phyloP scores from a whole-genome alignment of 2,888 invertebrate genomes.

The Melieria omissa region DNA sequence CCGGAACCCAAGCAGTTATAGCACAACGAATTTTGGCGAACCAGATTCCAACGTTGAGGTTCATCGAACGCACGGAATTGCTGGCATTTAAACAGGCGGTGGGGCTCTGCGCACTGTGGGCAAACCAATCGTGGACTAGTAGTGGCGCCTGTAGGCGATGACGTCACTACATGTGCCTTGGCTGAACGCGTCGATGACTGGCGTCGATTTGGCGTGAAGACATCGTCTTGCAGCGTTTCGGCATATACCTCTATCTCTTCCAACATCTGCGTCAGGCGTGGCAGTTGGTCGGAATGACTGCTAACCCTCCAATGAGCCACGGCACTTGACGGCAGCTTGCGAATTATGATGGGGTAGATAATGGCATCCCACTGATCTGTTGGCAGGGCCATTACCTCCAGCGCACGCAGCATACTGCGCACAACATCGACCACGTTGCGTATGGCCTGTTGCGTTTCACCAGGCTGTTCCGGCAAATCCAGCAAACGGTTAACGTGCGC shows the following conservation, averaged over 20 bases:
- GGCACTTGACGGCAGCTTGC: neutral
- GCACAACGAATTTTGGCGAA: neutral
- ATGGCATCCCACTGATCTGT: constrained; percentile 7
- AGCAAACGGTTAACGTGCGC: constrained; percentile 16
- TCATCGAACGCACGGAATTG: neutral
- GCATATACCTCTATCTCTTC: neutral
- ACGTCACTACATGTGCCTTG: too few relatives aligned
- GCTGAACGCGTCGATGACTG: too few relatives aligned
- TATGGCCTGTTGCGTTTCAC: neutral
- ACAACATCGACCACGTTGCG: neutral
- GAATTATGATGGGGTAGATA: neutral
- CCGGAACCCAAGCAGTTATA: constrained; percentile 1
- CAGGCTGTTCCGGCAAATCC: constrained; percentile 1
- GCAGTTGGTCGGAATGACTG: constrained; percentile 4
- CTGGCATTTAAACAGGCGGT: constrained; percentile 1
- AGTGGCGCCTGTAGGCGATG: neutral
- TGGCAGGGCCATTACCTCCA: neutral
- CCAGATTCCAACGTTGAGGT: neutral
- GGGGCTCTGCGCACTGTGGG: neutral
- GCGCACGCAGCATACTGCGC: constrained; percentile 9
- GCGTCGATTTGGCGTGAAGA: too few relatives aligned
- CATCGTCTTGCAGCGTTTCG: neutral
- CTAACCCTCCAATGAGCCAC: constrained; percentile 1
- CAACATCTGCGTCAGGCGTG: neutral
- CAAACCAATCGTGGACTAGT: neutral